These are phyloP conservation scores for Dendrocincla fuliginosa DNA, from an alignment of 2,797 vertebrate species.

Conservation along the genomic window DNA sequence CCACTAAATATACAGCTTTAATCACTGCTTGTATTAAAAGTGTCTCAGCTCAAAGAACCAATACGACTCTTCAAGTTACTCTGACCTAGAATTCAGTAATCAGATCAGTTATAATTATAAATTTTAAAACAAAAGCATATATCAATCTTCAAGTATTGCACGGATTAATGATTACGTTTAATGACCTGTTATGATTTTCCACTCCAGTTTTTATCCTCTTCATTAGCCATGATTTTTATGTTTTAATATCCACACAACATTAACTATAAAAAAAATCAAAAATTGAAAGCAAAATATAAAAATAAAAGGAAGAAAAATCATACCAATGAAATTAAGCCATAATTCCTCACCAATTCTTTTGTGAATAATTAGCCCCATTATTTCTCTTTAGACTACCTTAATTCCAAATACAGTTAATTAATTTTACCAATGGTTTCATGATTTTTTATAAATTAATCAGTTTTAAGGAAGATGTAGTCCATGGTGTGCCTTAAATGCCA, in stretches of 20 bases:
- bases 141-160: not conserved
- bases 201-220: not conserved
- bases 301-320: not conserved
- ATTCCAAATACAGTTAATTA: not conserved
- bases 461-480: not conserved
- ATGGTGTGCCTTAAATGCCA: not conserved
- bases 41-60: not conserved
- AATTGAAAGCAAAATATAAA: not conserved
- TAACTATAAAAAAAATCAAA: not conserved
- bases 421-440: not conserved
- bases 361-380: accelerated
- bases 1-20: not conserved
- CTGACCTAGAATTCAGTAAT: not conserved
- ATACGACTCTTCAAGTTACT: not conserved
- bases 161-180: not conserved
- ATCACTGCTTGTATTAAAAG: not conserved
- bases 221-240: not conserved
- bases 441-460: not conserved
- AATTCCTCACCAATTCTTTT: not conserved
- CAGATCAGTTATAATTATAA: not conserved
- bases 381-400: not conserved
- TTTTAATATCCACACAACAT: not conserved
- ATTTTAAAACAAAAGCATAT: not conserved
- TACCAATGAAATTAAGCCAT: not conserved
- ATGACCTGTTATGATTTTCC: not conserved